A percentile compares a stretch with the other conserved stretches of the same genome.
Conservation (phyloP, 2,113 vertebrate species). For the Sturnus vulgaris region DNA sequence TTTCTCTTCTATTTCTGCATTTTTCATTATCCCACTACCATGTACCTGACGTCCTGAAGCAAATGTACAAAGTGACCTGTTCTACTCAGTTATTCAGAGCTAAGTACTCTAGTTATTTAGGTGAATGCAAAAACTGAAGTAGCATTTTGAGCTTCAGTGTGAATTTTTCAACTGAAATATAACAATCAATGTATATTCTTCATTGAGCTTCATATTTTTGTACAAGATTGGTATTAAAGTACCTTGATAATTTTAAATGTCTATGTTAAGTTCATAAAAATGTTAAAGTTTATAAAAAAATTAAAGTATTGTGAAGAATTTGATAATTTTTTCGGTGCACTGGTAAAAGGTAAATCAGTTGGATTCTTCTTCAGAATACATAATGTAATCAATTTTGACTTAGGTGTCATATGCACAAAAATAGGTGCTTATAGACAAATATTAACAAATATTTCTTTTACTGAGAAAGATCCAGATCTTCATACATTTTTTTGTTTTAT, state of each 20-base stretch:
- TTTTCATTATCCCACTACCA: conserved; percentile 56
- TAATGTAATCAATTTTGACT: not conserved
- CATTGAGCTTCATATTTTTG: not conserved
- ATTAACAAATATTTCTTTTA: not conserved
- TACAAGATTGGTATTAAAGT: not conserved
- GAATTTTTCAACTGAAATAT: conserved; percentile 1
- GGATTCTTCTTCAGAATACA: not conserved
- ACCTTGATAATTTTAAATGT: not conserved
- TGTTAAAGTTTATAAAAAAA: not conserved
- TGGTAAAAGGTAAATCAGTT: not conserved
- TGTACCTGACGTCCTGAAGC: not conserved
- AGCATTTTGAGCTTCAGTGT: not conserved
- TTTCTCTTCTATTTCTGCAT: conserved; percentile 17
- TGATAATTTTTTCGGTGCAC: not conserved
- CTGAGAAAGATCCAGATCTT: not conserved
- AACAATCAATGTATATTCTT: not conserved
- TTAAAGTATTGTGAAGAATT: not conserved
- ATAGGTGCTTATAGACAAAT: not conserved
- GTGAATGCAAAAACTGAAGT: not conserved
- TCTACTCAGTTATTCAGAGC: not conserved
- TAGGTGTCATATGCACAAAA: not conserved
- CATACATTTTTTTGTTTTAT: not conserved
- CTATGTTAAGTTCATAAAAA: not conserved
- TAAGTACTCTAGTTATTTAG: not conserved
- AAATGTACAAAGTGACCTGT: conserved; percentile 21